Base-by-base conservation (phyloP, 1,140 invertebrate genomes). In the Drosophila parvula region DNA sequence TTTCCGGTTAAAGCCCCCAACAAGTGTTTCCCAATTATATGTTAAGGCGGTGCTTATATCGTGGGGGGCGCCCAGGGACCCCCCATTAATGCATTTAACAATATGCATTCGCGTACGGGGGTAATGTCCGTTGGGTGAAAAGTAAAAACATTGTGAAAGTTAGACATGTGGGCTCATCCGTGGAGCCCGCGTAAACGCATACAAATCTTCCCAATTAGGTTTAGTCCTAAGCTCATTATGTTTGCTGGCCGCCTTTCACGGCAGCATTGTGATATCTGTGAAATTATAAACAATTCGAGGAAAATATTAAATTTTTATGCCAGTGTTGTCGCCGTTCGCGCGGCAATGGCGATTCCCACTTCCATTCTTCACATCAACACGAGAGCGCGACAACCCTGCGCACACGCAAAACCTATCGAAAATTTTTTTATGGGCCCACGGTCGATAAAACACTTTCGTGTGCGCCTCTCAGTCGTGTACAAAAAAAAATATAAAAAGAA, bases 391-490 rank as follows among this genome's bases (percentile, higher is more conserved):
- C 84, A 88, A 58, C 73, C 32, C 84, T 88, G 38, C 14, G 28
- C 61, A 43, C 38, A 51, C 61, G 27, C 43, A 44, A n/a, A 70
- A 57, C 30, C 28, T 53, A 80, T 76, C 81, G 78, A 86, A 83
- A 81, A 81, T 61, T 67, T 74, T 36, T 68, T 57, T 63, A 50
- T 79, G 58, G 67, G 45, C 57, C 61, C 73, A 83, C 84, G 83
- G 84, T 86, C 82, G 84, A 86, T 86, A 86, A 74, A 73, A 74
- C 40, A 74, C 50, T 76, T 76, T 76, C 61, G 63, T 88, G 79
- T 84, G 62, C 76, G 76, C 70, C 73, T 58, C 75, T 78, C 61
- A 77, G 79, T 85, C 74, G 83, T 86, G 79, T 86, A 80, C 74
- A 78, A 85, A 86, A 86, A 67, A 61, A 69, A 63, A 60, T 62